These are phyloP conservation scores for Passerculus sandwichensis DNA, from an alignment of 2,797 vertebrate species.

Conservation along the genomic window DNA sequence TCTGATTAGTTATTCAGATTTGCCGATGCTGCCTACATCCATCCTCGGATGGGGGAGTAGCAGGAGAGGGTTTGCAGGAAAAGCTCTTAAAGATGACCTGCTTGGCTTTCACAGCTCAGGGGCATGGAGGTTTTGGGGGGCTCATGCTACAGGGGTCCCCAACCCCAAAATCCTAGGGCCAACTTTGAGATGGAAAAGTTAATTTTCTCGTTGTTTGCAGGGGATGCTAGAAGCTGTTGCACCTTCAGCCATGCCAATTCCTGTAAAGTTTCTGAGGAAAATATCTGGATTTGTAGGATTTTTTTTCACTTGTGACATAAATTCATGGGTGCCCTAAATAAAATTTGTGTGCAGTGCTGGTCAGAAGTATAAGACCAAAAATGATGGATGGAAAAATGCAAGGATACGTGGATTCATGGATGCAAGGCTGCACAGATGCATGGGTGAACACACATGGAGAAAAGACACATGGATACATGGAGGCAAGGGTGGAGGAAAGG, in stretches of 20 bases:
- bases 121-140: neutral
- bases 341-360: neutral
- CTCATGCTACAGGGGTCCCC: accelerated
- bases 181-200: neutral
- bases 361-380: neutral
- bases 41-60: slow-evolving; percentile 57
- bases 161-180: neutral
- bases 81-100: slow-evolving; percentile 10
- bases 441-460: accelerated
- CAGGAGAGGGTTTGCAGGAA: neutral
- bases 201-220: neutral
- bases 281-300: neutral
- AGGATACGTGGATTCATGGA: accelerated
- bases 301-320: neutral
- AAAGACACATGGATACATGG: neutral
- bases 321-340: neutral
- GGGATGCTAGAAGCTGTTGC: neutral
- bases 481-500: neutral
- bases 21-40: slow-evolving; percentile 74
- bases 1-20: slow-evolving; percentile 92
- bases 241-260: accelerated
- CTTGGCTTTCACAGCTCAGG: neutral
- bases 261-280: neutral
- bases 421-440: neutral
- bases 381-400: neutral